These are phyloP conservation scores for Galaxea fascicularis DNA, from an alignment of 92 coral and sea anemone species.

Conservation along the genomic window DNA sequence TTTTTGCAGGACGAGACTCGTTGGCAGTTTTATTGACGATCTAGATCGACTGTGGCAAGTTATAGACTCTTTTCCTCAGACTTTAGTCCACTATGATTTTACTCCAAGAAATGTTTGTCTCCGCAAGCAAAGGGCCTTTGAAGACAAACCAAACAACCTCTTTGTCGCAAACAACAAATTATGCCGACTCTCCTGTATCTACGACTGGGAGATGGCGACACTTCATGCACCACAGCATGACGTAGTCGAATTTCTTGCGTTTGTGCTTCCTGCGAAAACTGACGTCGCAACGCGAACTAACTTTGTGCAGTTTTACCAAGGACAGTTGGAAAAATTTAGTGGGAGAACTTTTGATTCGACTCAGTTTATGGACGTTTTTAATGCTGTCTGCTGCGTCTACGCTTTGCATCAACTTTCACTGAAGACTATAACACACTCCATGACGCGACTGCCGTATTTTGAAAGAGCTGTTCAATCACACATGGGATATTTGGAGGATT, in stretches of 20 bases:
- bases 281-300: constrained; percentile 46
- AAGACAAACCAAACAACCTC: neutral
- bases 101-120: constrained; percentile 73
- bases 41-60: constrained; percentile 54
- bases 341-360: constrained; percentile 55
- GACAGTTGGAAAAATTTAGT: constrained; percentile 41
- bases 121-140: constrained; percentile 22
- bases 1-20: constrained; percentile 40
- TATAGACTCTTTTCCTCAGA: constrained; percentile 70
- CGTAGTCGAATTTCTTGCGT: constrained; percentile 72
- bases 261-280: constrained; percentile 56
- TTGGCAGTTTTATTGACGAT: constrained; percentile 42
- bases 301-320: constrained; percentile 57
- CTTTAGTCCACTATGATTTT: constrained; percentile 71
- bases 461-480: constrained; percentile 42
- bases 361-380: constrained; percentile 39
- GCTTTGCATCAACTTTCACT: constrained; percentile 39
- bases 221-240: constrained; percentile 74
- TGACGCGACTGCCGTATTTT: constrained; percentile 30
- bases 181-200: constrained; percentile 48
- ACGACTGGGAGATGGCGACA: constrained; percentile 77
- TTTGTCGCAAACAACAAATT: constrained; percentile 8
- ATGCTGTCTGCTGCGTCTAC: constrained; percentile 21
- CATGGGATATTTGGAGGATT: constrained; percentile 50
- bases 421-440: constrained; percentile 47